Evolutionary conservation across 2,113 vertebrate genomes (phyloP).

Genomic region (Ophthalmolycus amberensis): DNA sequence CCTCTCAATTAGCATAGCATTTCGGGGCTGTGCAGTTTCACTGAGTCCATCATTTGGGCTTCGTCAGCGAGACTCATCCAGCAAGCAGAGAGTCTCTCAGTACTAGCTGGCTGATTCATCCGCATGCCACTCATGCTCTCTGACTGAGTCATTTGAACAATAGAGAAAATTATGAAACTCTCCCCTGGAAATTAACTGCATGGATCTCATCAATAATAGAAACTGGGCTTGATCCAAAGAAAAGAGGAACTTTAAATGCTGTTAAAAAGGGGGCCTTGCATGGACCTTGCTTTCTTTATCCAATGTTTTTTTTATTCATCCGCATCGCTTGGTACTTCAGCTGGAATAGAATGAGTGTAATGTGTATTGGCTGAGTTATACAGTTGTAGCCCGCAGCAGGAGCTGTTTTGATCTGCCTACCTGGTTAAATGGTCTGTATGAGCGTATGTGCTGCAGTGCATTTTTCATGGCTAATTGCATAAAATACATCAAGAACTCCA

Average conservation of each 20-base stretch:
- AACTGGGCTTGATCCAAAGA: not conserved
- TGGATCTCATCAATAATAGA: slow-evolving; percentile 10
- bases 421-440: slow-evolving; percentile 39
- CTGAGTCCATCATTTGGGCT: slow-evolving; percentile 45
- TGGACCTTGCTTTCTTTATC: not conserved
- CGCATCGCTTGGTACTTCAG: not conserved
- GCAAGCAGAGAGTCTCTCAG: slow-evolving; percentile 28
- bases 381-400: slow-evolving; percentile 1
- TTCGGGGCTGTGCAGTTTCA: slow-evolving; percentile 6
- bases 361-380: not conserved
- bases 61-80: slow-evolving; percentile 18
- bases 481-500: slow-evolving; percentile 23
- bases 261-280: not conserved
- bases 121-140: slow-evolving; percentile 39
- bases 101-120: slow-evolving; percentile 42
- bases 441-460: slow-evolving; percentile 8
- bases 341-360: not conserved
- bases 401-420: slow-evolving; percentile 41
- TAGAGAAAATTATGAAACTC: slow-evolving; percentile 35
- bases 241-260: not conserved
- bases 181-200: slow-evolving; percentile 8
- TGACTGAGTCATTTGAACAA: slow-evolving; percentile 29
- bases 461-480: slow-evolving; percentile 24
- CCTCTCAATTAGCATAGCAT: slow-evolving; percentile 36
- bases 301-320: not conserved